Evolutionary conservation across 2,113 vertebrate genomes (phyloP).

Genomic region (Chionomys nivalis): DNA sequence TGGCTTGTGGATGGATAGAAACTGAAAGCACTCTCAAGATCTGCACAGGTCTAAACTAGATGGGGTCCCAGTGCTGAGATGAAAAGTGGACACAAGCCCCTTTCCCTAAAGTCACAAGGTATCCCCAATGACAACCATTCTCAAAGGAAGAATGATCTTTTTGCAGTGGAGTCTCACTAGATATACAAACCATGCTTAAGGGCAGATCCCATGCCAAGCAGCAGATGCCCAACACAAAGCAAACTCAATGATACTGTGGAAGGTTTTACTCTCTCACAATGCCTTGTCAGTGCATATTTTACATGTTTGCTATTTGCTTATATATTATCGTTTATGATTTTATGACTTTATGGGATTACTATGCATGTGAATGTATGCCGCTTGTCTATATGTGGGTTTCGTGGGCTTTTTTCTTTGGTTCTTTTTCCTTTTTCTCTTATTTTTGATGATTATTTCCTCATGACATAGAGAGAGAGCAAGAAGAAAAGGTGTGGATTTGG

Average conservation of each 20-base stretch:
- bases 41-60: not conserved
- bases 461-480: not conserved
- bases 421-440: not conserved
- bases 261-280: not conserved
- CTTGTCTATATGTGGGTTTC: not conserved
- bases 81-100: not conserved
- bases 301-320: not conserved
- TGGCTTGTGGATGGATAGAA: not conserved
- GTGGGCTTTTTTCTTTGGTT: not conserved
- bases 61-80: not conserved
- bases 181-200: not conserved
- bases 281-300: not conserved
- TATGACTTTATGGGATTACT: not conserved
- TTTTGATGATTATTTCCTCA: not conserved
- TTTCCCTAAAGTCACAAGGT: not conserved
- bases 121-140: not conserved
- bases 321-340: not conserved
- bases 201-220: not conserved
- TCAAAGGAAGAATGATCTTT: not conserved
- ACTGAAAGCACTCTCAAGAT: not conserved
- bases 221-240: not conserved
- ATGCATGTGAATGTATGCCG: not conserved
- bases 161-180: not conserved
- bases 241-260: not conserved
- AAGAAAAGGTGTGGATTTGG: not conserved